phyloP scores from a whole-genome alignment of 2,797 vertebrate species.

The Liasis olivaceus region DNA sequence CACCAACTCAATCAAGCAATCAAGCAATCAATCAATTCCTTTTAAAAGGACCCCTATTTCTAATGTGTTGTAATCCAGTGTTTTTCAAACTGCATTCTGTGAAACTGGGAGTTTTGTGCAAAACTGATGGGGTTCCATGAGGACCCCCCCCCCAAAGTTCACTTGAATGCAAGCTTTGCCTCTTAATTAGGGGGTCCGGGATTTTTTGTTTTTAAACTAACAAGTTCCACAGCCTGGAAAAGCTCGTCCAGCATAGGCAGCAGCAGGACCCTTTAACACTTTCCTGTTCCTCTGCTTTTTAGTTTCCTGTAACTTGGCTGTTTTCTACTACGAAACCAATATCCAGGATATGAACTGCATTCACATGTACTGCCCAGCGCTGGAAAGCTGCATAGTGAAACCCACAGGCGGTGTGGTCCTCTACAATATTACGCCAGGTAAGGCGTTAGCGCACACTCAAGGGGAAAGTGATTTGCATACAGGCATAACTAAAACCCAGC shows the following conservation, averaged over 20 bases:
- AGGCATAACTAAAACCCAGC: no score
- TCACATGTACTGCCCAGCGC: constrained; percentile 86
- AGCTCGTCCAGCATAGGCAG: background rate
- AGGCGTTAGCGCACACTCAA: background rate
- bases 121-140: no score
- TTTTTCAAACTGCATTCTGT: no score
- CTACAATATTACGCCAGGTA: constrained; percentile 91
- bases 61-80: no score
- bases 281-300: constrained; percentile 33
- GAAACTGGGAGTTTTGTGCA: no score
- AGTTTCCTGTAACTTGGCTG: constrained; percentile 93
- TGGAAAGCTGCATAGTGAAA: constrained; percentile 88
- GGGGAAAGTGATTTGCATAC: background rate
- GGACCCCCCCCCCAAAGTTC: no score
- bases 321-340: constrained; percentile 84
- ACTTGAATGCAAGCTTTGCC: no score
- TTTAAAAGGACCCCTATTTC: no score
- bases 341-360: constrained; percentile 85
- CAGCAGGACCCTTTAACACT: background rate
- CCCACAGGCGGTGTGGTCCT: constrained; percentile 80
- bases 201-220: background rate
- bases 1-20: background rate
- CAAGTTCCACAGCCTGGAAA: background rate
- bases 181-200: background rate
- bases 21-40: no score